These are phyloP conservation scores for Lucifuga dentata DNA, from an alignment of 2,113 vertebrate genomes.

Conservation along the genomic window DNA sequence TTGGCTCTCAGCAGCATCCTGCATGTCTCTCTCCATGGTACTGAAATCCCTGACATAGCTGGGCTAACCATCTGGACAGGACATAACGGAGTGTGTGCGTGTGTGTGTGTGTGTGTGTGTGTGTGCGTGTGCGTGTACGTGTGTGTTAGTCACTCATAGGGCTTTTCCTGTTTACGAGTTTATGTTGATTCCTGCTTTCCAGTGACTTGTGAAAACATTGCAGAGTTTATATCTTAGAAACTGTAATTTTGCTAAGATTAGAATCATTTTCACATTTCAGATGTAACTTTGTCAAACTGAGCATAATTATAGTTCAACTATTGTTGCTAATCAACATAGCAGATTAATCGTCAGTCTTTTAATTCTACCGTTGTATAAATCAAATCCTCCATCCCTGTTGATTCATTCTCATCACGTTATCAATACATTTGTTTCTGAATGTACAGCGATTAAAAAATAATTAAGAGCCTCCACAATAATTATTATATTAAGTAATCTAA, in stretches of 20 bases:
- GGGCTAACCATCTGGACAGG: constrained; percentile 51
- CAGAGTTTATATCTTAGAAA: constrained; percentile 30
- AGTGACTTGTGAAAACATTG: constrained; percentile 16
- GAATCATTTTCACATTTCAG: neutral
- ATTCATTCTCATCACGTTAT: neutral
- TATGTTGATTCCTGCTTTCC: constrained; percentile 10
- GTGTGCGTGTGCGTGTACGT: neutral
- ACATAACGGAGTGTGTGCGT: constrained; percentile 5
- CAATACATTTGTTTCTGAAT: neutral
- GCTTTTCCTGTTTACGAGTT: constrained; percentile 4
- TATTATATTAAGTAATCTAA: constrained; percentile 1
- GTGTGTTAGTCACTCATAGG: constrained; percentile 11
- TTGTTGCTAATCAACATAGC: too few relatives aligned
- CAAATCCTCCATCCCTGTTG: neutral
- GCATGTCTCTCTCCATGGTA: constrained; percentile 75
- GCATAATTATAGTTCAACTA: too few relatives aligned
- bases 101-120: constrained; percentile 5
- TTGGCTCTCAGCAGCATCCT: constrained; percentile 21
- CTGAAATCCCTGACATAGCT: constrained; percentile 65
- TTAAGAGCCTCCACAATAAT: neutral
- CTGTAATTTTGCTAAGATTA: constrained; percentile 23
- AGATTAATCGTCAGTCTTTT: neutral
- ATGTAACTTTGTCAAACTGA: neutral
- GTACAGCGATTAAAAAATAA: constrained; percentile 5
- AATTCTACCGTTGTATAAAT: neutral